These are phyloP conservation scores for Oscheius onirici DNA, from an alignment of 2,888 invertebrate species.

Conservation along the genomic window DNA sequence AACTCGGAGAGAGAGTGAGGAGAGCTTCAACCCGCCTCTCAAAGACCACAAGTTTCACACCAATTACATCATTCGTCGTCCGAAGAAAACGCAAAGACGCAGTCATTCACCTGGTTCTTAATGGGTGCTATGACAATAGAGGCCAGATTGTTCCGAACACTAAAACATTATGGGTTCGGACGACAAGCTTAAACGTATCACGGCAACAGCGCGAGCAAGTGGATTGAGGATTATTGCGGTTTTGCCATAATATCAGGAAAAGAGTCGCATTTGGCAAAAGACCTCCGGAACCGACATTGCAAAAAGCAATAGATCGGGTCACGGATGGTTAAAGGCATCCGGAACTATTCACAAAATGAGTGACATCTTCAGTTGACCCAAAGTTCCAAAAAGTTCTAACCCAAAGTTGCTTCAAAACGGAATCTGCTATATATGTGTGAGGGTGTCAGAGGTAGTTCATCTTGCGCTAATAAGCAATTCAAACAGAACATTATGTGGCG, in stretches of 20 bases:
- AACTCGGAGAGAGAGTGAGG: slow-evolving; percentile 15
- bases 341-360: slow-evolving; percentile 9
- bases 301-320: slow-evolving; percentile 12
- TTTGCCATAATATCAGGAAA: slow-evolving; percentile 18
- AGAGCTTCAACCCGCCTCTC: slow-evolving; percentile 11
- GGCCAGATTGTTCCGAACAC: not conserved
- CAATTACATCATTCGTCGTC: slow-evolving; percentile 24
- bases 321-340: slow-evolving; percentile 9
- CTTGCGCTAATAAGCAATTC: slow-evolving; percentile 25
- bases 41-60: slow-evolving; percentile 26
- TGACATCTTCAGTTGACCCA: slow-evolving; percentile 12
- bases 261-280: slow-evolving; percentile 3
- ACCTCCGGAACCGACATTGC: slow-evolving; percentile 1
- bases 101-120: slow-evolving; percentile 25
- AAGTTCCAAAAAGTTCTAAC: too few relatives aligned
- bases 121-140: slow-evolving; percentile 7
- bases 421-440: not conserved
- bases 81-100: not conserved
- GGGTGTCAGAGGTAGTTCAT: not conserved
- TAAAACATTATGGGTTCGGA: slow-evolving; percentile 6
- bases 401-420: not conserved
- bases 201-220: not conserved
- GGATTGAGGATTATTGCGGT: slow-evolving; percentile 15
- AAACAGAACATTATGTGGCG: not conserved
- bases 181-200: slow-evolving; percentile 7